Percentiles rank a stretch among this genome's conserved stretches.
These are phyloP conservation scores for Automeris io DNA, from an alignment of 2,888 invertebrate genomes.

Conservation along the genomic window DNA sequence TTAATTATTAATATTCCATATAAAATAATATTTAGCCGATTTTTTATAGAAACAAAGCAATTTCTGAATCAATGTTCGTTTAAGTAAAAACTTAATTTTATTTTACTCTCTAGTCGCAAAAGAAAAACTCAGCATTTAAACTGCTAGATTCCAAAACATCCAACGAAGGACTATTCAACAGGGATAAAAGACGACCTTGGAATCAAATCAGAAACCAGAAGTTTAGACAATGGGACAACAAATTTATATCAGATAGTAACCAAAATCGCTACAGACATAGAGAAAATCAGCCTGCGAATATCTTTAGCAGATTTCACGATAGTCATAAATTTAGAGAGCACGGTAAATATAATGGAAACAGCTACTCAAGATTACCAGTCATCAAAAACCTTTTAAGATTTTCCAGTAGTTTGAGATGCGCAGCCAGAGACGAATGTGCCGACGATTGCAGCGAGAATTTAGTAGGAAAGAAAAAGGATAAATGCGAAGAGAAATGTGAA, in stretches of 20 bases:
- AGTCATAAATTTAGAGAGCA: neutral
- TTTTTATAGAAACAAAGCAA: no score
- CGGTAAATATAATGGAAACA: conserved; percentile 3
- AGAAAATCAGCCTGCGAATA: neutral
- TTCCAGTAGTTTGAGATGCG: conserved; percentile 26
- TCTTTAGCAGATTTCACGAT: neutral
- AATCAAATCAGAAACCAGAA: neutral
- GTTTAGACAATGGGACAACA: neutral
- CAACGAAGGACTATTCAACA: neutral
- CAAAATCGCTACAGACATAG: conserved; percentile 7
- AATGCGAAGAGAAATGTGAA: conserved; percentile 28
- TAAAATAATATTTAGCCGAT: no score
- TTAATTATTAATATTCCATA: no score
- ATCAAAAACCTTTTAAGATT: conserved; percentile 29
- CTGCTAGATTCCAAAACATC: neutral
- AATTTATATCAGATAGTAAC: neutral
- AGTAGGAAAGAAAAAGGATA: conserved; percentile 12
- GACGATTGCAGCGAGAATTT: conserved; percentile 23
- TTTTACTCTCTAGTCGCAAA: no score
- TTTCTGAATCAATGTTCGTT: no score
- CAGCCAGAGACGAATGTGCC: conserved; percentile 32
- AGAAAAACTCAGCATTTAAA: neutral
- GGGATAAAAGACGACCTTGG: neutral
- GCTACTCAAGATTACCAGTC: conserved; percentile 24
- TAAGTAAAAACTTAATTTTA: no score